These are phyloP conservation scores for Sturnira hondurensis DNA, from an alignment of 2,113 vertebrate species.

Conservation along the genomic window DNA sequence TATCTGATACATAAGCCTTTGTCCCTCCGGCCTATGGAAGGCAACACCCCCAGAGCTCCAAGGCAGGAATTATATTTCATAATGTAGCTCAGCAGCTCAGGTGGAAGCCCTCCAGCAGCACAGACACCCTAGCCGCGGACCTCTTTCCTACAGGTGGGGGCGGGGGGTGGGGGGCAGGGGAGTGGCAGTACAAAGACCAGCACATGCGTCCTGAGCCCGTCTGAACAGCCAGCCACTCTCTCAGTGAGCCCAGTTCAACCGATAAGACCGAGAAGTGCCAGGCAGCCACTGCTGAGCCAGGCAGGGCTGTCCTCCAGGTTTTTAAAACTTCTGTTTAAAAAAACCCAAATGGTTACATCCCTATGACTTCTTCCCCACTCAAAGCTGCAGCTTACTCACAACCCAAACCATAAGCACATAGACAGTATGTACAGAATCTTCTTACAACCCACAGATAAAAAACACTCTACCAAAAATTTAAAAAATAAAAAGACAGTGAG, in stretches of 20 bases:
- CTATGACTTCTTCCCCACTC: slow-evolving; percentile 60
- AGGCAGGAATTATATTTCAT: background rate
- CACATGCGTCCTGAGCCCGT: background rate
- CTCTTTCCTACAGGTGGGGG: background rate
- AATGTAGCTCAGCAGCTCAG: background rate
- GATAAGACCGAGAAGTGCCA: background rate
- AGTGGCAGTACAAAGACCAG: background rate
- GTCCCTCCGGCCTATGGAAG: background rate
- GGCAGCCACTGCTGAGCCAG: background rate
- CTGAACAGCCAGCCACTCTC: too few species aligned
- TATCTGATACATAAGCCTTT: background rate
- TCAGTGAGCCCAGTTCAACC: background rate
- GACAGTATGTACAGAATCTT: slow-evolving; percentile 51
- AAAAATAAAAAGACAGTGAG: slow-evolving; percentile 74
- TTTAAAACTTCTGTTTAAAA: background rate
- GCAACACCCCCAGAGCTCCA: background rate
- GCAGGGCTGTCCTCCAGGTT: background rate
- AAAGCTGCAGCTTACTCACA: slow-evolving; percentile 58
- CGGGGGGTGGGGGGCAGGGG: background rate
- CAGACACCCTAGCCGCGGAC: background rate
- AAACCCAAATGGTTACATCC: slow-evolving; percentile 16
- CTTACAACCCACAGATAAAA: slow-evolving; percentile 69
- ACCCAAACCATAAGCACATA: slow-evolving; percentile 77
- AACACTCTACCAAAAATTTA: slow-evolving; percentile 60
- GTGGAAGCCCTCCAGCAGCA: background rate